A percentile compares a stretch with the other conserved stretches of the same genome.
Conservation (phyloP, 2,888 invertebrate genomes). For the Catocala nupta region DNA sequence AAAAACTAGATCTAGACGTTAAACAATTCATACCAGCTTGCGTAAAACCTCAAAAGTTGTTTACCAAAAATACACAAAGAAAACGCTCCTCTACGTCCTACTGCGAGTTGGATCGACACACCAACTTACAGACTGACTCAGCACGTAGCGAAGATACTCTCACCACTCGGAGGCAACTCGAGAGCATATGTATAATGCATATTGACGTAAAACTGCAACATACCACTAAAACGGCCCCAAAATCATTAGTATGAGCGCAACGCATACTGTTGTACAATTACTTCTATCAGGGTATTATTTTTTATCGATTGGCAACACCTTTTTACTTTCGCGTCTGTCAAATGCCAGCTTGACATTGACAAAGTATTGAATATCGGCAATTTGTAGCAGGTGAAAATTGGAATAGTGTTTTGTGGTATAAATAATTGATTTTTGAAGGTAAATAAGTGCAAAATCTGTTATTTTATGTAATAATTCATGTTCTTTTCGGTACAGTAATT, state of each 20-base stretch:
- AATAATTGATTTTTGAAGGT: conserved; percentile 50
- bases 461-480: conserved; percentile 51
- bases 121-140: too few species aligned
- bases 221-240: conserved; percentile 46
- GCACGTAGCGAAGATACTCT: too few species aligned
- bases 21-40: too few species aligned
- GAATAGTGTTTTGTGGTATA: conserved; percentile 46
- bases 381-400: conserved; percentile 49
- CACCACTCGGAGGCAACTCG: too few species aligned
- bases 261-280: conserved; percentile 48
- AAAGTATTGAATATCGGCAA: conserved; percentile 28
- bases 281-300: conserved; percentile 50
- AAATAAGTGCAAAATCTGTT: conserved; percentile 46
- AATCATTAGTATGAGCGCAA: conserved; percentile 47
- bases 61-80: too few species aligned
- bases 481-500: conserved; percentile 52
- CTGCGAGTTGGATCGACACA: too few species aligned
- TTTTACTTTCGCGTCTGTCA: conserved; percentile 35
- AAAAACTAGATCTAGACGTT: too few species aligned
- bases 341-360: conserved; percentile 28
- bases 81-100: too few species aligned
- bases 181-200: too few species aligned
- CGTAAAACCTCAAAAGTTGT: too few species aligned
- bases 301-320: conserved; percentile 49
- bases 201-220: conserved; percentile 45